Evolutionary conservation across 2,888 invertebrate species (phyloP).

Genomic region (Luperina testacea): DNA sequence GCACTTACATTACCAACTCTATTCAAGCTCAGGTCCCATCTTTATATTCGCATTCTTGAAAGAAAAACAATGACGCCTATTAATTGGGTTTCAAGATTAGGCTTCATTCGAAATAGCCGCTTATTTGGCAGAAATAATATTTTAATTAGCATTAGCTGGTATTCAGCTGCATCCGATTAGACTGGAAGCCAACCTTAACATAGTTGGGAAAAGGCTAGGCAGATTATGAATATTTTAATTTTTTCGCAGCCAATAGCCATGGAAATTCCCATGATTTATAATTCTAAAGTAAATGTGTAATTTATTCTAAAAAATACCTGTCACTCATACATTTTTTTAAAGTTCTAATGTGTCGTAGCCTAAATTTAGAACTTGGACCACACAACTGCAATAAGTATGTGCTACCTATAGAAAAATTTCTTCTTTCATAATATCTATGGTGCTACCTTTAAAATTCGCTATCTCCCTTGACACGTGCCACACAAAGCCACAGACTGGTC

Average conservation of each 20-base stretch:
- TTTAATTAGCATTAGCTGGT: too few relatives aligned
- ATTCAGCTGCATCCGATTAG: too few relatives aligned
- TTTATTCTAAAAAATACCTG: too few relatives aligned
- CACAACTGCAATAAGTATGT: background rate
- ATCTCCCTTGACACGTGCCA: constrained; percentile 22
- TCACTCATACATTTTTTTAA: too few relatives aligned
- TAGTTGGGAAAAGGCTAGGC: too few relatives aligned
- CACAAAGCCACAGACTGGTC: constrained; percentile 50
- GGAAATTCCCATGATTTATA: background rate
- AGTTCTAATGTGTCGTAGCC: too few relatives aligned
- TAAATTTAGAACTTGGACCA: background rate
- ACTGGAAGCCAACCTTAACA: too few relatives aligned
- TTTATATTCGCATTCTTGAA: background rate
- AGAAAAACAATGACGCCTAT: background rate
- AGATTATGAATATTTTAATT: too few relatives aligned
- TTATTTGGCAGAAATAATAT: background rate
- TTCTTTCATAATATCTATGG: too few relatives aligned
- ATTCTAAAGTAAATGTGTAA: background rate
- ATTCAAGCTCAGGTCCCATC: background rate
- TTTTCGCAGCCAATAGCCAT: background rate
- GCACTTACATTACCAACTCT: background rate
- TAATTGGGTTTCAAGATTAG: background rate
- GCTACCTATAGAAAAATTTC: background rate
- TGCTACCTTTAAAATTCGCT: constrained; percentile 32
- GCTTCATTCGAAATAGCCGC: background rate